These are phyloP conservation scores for Hedya salicella DNA, from an alignment of 2,888 invertebrate species.

Conservation along the genomic window DNA sequence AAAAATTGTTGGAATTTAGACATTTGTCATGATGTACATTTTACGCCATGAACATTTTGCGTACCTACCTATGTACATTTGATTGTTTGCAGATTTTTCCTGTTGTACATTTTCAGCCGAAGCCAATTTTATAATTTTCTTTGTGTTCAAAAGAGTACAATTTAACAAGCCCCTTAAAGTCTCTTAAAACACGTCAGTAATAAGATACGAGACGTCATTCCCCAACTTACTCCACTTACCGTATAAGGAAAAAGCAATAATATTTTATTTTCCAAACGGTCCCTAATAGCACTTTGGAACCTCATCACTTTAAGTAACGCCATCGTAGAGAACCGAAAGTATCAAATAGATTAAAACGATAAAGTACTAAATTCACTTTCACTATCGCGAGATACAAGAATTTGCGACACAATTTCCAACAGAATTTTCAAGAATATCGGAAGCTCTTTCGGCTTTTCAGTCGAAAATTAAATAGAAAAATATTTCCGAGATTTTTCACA, in stretches of 20 bases:
- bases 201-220: background rate
- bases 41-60: too few species aligned
- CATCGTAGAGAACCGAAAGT: background rate
- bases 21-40: too few species aligned
- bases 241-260: background rate
- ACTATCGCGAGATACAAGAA: slow-evolving; percentile 4
- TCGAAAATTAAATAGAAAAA: background rate
- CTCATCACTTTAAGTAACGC: background rate
- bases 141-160: too few species aligned
- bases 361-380: background rate
- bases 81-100: too few species aligned
- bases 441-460: background rate
- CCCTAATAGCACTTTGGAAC: slow-evolving; percentile 6
- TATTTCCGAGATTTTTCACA: slow-evolving; percentile 12
- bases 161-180: too few species aligned
- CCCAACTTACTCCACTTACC: background rate
- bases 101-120: too few species aligned
- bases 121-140: too few species aligned
- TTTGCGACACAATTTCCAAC: background rate
- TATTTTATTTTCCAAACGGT: background rate
- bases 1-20: too few species aligned
- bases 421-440: background rate
- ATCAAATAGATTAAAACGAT: slow-evolving; percentile 8
- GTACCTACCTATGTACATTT: too few species aligned
- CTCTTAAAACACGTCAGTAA: background rate